Conservation (phyloP, 2,888 invertebrate genomes). For the Ormyrus nitidulus region DNA sequence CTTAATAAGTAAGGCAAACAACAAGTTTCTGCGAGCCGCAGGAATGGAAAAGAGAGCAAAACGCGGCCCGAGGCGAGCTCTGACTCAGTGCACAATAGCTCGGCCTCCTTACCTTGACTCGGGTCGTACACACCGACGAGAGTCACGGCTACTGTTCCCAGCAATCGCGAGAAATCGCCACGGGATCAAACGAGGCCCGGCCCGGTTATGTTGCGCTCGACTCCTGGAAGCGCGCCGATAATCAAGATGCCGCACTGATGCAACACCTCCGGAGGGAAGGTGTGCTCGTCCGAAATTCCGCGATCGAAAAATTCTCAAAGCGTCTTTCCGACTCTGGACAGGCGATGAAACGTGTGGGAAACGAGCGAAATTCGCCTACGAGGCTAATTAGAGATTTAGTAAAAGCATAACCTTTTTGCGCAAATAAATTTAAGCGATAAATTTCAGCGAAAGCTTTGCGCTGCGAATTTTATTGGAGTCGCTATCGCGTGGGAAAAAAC, state of each 20-base stretch:
- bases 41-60: slow-evolving; percentile 23
- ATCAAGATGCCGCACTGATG: slow-evolving; percentile 60
- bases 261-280: too few relatives aligned
- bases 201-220: slow-evolving; percentile 21
- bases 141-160: slow-evolving; percentile 59
- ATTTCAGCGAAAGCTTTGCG: too few relatives aligned
- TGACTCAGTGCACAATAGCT: slow-evolving; percentile 56
- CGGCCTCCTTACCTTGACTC: slow-evolving; percentile 70
- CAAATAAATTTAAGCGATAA: too few relatives aligned
- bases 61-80: slow-evolving; percentile 37
- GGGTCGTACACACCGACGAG: slow-evolving; percentile 51
- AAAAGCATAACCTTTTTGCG: too few relatives aligned
- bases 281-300: too few relatives aligned
- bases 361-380: too few relatives aligned
- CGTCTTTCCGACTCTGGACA: too few relatives aligned
- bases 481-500: too few relatives aligned
- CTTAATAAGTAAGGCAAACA: slow-evolving; percentile 43
- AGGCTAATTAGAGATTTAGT: too few relatives aligned
- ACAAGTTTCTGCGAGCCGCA: not conserved
- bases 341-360: too few relatives aligned
- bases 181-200: slow-evolving; percentile 60
- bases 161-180: slow-evolving; percentile 66
- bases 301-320: too few relatives aligned
- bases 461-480: too few relatives aligned
- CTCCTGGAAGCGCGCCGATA: slow-evolving; percentile 58